Evolutionary conservation across 2,113 vertebrate genomes (phyloP).

Genomic region (Triplophysa siluroides): DNA sequence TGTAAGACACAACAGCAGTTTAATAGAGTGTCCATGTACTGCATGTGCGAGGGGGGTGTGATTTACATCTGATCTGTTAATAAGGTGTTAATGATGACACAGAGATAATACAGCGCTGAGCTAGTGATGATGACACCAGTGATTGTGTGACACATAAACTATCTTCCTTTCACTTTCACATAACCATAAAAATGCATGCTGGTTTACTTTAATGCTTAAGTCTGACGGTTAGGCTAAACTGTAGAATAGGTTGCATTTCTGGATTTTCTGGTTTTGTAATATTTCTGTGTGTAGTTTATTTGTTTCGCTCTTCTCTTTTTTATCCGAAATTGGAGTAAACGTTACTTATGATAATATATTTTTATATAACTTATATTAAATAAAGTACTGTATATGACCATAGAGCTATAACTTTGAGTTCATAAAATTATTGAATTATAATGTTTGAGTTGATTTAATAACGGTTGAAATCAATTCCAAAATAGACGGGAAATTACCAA

Average conservation of each 20-base stretch:
- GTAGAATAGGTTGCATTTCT: background rate
- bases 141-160: background rate
- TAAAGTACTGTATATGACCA: too few species aligned
- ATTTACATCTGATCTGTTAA: constrained; percentile 12
- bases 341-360: too few species aligned
- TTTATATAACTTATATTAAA: too few species aligned
- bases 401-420: too few species aligned
- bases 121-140: background rate
- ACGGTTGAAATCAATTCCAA: too few species aligned
- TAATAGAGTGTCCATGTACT: background rate
- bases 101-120: constrained; percentile 8
- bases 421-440: too few species aligned
- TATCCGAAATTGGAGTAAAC: too few species aligned
- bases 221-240: background rate
- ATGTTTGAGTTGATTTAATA: too few species aligned
- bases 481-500: too few species aligned
- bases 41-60: background rate
- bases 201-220: background rate
- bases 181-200: background rate
- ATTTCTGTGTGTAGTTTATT: too few species aligned
- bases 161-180: background rate
- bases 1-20: background rate
- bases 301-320: too few species aligned
- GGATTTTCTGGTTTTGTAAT: background rate
- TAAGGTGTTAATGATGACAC: constrained; percentile 15